These are phyloP conservation scores for Branchinecta lynchi DNA, from an alignment of 1,140 invertebrate species.

Conservation along the genomic window DNA sequence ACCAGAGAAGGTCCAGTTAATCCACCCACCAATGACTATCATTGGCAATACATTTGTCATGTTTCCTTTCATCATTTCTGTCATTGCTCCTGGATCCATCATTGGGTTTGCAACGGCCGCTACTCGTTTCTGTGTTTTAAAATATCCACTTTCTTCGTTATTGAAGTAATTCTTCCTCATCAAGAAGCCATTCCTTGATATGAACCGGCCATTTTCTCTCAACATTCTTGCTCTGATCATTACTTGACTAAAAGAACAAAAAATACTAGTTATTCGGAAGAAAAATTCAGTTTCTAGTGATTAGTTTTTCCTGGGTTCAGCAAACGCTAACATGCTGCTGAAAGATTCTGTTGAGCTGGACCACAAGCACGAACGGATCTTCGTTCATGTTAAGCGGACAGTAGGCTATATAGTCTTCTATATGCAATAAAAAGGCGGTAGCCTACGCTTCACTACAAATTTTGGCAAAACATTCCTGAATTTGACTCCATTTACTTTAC, in stretches of 20 bases:
- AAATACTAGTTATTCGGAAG: neutral
- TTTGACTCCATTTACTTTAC: too few species aligned
- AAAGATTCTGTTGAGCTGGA: too few species aligned
- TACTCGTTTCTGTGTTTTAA: slow-evolving; percentile 74
- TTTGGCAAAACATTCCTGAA: too few species aligned
- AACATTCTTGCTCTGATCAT: slow-evolving; percentile 81
- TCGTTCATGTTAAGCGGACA: too few species aligned
- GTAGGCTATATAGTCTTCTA: slow-evolving; percentile 7
- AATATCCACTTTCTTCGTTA: slow-evolving; percentile 71
- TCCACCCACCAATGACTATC: slow-evolving; percentile 98
- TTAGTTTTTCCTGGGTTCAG: too few species aligned
- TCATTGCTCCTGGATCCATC: slow-evolving; percentile 96
- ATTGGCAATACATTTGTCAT: slow-evolving; percentile 95
- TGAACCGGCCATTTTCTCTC: slow-evolving; percentile 91
- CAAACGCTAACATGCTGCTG: too few species aligned
- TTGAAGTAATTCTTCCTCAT: slow-evolving; percentile 92
- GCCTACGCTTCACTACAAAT: too few species aligned
- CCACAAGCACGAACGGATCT: too few species aligned
- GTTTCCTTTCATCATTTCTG: slow-evolving; percentile 98
- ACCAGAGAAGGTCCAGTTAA: slow-evolving; percentile 99
- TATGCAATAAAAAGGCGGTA: slow-evolving; percentile 14
- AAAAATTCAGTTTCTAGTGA: too few species aligned
- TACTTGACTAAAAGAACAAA: slow-evolving; percentile 57
- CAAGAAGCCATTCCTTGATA: slow-evolving; percentile 86
- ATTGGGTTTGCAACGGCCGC: slow-evolving; percentile 78